Base-by-base conservation (phyloP, 2,797 vertebrate species). In the Spinibarbus caldwelli region DNA sequence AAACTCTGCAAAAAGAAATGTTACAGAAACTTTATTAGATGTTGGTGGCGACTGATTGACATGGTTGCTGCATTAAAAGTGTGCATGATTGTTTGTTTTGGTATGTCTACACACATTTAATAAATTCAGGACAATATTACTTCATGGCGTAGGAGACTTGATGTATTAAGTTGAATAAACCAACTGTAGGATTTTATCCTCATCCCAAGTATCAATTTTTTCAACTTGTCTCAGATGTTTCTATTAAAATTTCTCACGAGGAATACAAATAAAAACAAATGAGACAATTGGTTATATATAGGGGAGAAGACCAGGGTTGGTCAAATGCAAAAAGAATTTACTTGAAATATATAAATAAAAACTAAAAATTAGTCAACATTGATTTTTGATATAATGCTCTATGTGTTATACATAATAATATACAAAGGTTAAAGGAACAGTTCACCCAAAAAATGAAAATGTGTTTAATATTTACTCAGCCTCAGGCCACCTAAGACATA, bases 1-100 rank as follows among this genome's bases (percentile, higher is more conserved):
- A 94, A 96, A 92, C 89, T 92, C 94, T 93, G 93, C 36, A 85
- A 36, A 80, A 66, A 82, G 47, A 84, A 70, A 59, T 47, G 49
- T 83, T 59, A 62, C 78, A 78, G 31, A 57, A 78, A 49, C 79
- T 84, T 36, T 38, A 78, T 83, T 62, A 78, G 17, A 43, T 78
- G 8, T 19, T 54, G 34, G 23, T 36, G 23, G 45, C 47, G 9
- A 72, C 49, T 54, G 64, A 80, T 23, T 71, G 49, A 49, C 5
- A 82, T 1, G 17, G 41, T 9, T 62, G 36, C 70, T 49, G 19
- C 29, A 75, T 64, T 71, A 38, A 57, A 85, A 14, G 19, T 41
- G 57, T 64, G 38, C 17, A 59, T 36, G 17, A 29, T 19, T 62
- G 5, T 45, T n/a, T 62, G 36, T 64, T 78, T 78, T 57, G 23